Conservation (phyloP, 2,113 vertebrate genomes). For the Girardinichthys multiradiatus region DNA sequence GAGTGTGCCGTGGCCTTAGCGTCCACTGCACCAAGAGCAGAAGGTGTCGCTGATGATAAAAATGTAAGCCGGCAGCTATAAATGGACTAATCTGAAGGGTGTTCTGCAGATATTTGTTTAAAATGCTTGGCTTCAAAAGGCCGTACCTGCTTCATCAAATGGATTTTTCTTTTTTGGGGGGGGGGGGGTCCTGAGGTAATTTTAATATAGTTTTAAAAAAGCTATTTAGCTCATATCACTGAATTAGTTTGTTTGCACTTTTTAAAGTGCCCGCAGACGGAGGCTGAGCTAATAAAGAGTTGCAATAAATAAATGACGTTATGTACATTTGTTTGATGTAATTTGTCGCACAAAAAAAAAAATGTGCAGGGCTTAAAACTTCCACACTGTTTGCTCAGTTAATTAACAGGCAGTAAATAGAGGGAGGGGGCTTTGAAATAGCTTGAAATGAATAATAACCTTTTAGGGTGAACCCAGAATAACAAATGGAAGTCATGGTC, state of each 20-base stretch:
- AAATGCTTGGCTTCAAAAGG: constrained; percentile 1
- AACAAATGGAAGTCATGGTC: constrained; percentile 70
- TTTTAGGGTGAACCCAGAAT: constrained; percentile 72
- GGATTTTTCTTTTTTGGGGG: constrained; percentile 12
- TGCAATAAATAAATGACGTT: constrained; percentile 61
- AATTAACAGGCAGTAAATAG: constrained; percentile 73
- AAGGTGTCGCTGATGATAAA: constrained; percentile 83
- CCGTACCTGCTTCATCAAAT: background rate
- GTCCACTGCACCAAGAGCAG: constrained; percentile 78
- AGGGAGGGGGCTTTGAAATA: constrained; percentile 62
- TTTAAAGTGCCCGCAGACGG: constrained; percentile 67
- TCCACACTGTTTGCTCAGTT: constrained; percentile 65
- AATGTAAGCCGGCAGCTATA: constrained; percentile 68
- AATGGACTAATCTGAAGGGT: constrained; percentile 67
- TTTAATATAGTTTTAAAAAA: constrained; percentile 51
- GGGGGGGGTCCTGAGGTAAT: constrained; percentile 21
- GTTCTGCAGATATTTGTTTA: constrained; percentile 11
- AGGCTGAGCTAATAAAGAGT: constrained; percentile 54
- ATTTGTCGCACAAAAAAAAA: constrained; percentile 50
- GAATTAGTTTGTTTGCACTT: constrained; percentile 58
- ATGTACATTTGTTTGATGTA: constrained; percentile 65
- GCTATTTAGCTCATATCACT: constrained; percentile 45
- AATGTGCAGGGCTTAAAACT: constrained; percentile 60
- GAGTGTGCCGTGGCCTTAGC: constrained; percentile 75
- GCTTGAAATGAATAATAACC: constrained; percentile 74